A percentile compares a stretch with the other conserved stretches of the same genome.
Evolutionary conservation across 1,140 invertebrate species (phyloP).

Genomic region (Colletes gigas): DNA sequence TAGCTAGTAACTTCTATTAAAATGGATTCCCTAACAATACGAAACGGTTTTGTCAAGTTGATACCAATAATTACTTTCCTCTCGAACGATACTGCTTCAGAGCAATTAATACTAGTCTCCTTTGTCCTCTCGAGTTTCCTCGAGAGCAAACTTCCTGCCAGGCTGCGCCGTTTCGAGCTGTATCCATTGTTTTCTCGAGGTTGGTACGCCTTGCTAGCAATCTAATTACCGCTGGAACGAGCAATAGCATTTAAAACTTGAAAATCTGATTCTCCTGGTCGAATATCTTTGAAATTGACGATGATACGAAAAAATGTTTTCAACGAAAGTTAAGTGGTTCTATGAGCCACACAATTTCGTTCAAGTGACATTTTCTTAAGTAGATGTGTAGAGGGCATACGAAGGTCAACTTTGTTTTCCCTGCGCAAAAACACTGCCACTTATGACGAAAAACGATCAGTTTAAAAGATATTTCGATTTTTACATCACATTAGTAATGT

Average conservation of each 20-base stretch:
- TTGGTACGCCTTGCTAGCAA: constrained; percentile 45
- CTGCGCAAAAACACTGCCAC: no score
- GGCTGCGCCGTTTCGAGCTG: constrained; percentile 36
- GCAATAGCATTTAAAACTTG: constrained; percentile 25
- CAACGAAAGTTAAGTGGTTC: no score
- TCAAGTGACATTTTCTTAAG: no score
- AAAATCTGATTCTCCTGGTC: constrained; percentile 5
- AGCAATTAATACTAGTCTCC: constrained; percentile 63
- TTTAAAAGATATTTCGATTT: no score
- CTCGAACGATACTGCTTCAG: constrained; percentile 51
- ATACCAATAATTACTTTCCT: constrained; percentile 62
- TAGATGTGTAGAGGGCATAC: no score
- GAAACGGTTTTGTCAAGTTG: constrained; percentile 58
- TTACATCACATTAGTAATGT: no score
- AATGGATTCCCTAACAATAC: constrained; percentile 12
- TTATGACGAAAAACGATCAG: no score
- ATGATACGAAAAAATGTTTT: no score
- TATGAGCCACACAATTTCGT: no score
- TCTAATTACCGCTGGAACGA: constrained; percentile 41
- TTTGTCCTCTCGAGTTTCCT: constrained; percentile 59
- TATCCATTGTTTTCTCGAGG: constrained; percentile 49
- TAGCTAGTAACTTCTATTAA: no score
- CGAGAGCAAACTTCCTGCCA: constrained; percentile 57
- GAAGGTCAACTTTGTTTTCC: no score
- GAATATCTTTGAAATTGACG: no score